Percentiles rank a stretch among this genome's conserved stretches.
Conservation (phyloP, 2,888 invertebrate species). For the Tolmerus cingulatus region DNA sequence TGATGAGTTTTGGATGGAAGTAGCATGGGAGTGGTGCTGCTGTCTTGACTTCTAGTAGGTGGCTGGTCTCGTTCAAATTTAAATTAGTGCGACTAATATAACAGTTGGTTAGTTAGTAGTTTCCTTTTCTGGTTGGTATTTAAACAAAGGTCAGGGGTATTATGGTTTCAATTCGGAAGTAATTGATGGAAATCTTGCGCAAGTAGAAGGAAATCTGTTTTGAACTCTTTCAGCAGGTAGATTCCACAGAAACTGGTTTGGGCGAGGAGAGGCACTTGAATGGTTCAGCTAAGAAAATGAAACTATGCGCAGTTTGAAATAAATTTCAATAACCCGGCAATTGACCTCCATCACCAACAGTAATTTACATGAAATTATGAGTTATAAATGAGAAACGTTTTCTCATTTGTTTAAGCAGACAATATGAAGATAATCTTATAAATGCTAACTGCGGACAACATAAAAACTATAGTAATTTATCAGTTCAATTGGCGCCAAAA, state of each 20-base stretch:
- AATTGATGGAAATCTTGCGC: neutral
- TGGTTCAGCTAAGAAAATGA: neutral
- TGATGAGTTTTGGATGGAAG: neutral
- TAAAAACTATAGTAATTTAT: neutral
- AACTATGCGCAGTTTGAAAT: neutral
- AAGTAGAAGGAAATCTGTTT: neutral
- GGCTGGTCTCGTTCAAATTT: neutral
- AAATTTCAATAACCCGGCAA: neutral
- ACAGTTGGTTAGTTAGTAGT: neutral
- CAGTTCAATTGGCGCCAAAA: neutral
- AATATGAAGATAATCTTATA: neutral
- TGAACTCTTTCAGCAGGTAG: neutral
- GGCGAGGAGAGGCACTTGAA: neutral
- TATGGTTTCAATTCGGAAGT: neutral
- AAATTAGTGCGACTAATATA: neutral
- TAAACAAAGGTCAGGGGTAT: neutral
- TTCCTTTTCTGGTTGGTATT: neutral
- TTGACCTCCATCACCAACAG: neutral
- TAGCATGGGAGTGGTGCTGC: neutral
- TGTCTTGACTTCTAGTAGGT: neutral
- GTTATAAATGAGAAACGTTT: neutral
- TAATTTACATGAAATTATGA: neutral
- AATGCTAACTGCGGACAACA: neutral
- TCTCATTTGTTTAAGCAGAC: neutral
- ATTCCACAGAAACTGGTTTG: neutral